Evolutionary conservation across 2,797 vertebrate genomes (phyloP).

Genomic region (Emys orbicularis): DNA sequence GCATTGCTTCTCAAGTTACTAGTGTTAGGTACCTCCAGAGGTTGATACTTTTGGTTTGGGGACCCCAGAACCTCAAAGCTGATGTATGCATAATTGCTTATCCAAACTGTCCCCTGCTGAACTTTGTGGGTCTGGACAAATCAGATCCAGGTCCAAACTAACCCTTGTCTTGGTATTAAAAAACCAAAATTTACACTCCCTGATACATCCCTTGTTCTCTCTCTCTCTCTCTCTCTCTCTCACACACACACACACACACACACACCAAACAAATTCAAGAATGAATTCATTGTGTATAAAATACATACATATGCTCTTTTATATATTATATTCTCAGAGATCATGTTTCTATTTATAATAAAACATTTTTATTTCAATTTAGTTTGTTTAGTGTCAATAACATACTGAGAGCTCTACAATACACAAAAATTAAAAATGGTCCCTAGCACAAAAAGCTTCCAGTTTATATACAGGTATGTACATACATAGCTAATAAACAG

Average conservation of each 20-base stretch:
- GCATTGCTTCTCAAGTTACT: background rate
- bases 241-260: background rate
- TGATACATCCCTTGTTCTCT: background rate
- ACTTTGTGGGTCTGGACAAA: background rate
- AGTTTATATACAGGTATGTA: background rate
- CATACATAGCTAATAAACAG: background rate
- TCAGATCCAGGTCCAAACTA: background rate
- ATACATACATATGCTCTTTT: background rate
- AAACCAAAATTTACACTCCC: fast-evolving
- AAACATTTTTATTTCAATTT: background rate
- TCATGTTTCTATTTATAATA: background rate
- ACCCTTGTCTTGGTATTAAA: background rate
- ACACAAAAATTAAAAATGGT: background rate
- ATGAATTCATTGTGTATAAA: background rate
- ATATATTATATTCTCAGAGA: no score
- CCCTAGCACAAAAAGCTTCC: background rate
- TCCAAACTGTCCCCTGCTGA: background rate
- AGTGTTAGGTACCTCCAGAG: background rate
- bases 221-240: no score
- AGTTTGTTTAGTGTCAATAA: background rate
- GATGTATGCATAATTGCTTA: background rate
- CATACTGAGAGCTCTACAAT: background rate
- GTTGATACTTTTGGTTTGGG: background rate
- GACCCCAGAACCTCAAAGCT: background rate
- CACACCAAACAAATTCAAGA: background rate